Percentiles rank a stretch among this genome's conserved stretches.
Evolutionary conservation across 2,113 vertebrate genomes (phyloP).

Genomic region (Ammodramus savannarum): DNA sequence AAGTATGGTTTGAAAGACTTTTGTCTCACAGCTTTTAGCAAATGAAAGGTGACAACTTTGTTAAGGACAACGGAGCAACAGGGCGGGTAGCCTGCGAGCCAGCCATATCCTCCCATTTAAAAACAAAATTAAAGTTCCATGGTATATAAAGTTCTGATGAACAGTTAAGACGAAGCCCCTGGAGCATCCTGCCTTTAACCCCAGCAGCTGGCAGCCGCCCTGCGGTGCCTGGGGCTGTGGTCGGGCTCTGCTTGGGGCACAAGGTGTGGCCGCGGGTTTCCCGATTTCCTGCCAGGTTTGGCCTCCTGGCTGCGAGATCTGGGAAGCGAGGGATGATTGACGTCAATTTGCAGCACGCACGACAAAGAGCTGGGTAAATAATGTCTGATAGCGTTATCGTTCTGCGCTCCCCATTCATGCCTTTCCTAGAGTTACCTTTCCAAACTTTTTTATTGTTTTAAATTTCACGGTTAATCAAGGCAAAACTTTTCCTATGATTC

Average conservation of each 20-base stretch:
- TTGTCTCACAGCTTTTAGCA: neutral
- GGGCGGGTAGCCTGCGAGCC: neutral
- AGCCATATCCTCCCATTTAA: neutral
- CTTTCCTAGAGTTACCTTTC: neutral
- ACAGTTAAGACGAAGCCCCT: neutral
- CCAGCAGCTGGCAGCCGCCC: no score
- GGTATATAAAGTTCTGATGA: neutral
- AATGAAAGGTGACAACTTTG: neutral
- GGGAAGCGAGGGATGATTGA: neutral
- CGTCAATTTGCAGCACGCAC: neutral
- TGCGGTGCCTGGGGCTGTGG: rapidly evolving
- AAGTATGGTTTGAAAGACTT: neutral
- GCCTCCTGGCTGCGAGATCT: neutral
- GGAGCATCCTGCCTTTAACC: neutral
- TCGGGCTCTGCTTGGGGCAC: rapidly evolving
- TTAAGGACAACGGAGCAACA: neutral
- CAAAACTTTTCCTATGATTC: neutral
- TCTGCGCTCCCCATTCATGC: neutral
- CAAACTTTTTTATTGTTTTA: neutral
- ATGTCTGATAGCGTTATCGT: rapidly evolving
- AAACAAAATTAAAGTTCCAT: neutral
- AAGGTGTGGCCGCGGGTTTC: neutral
- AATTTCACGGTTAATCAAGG: neutral
- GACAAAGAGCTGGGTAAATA: neutral
- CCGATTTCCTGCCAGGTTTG: rapidly evolving